phyloP scores from a whole-genome alignment of 2,888 invertebrate genomes.

The Drosophila stalkeri region DNA sequence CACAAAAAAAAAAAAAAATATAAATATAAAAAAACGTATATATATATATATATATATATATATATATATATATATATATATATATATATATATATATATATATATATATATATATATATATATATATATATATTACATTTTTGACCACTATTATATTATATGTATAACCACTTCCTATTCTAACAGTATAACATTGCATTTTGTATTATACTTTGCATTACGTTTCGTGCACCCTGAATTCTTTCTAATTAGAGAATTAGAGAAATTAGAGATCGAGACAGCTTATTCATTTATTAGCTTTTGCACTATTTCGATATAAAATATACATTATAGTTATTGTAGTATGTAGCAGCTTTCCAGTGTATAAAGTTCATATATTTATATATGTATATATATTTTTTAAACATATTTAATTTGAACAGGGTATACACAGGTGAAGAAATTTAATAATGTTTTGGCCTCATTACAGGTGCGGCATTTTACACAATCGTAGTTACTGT shows the following conservation, averaged over 20 bases:
- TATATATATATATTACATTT: no score
- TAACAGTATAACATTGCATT: background rate
- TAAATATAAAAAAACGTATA: no score
- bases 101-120: no score
- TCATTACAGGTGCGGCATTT: slow-evolving; percentile 62
- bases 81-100: no score
- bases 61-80: no score
- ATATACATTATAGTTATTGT: no score
- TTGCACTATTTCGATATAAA: background rate
- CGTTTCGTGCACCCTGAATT: background rate
- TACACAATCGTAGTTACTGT: slow-evolving; percentile 42
- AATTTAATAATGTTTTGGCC: slow-evolving; percentile 16
- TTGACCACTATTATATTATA: no score
- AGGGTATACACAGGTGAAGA: background rate
- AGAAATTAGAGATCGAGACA: background rate
- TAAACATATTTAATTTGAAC: background rate
- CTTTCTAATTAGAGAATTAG: no score
- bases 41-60: no score
- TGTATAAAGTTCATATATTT: background rate
- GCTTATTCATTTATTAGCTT: background rate
- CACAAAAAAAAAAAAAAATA: no score
- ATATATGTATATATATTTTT: background rate
- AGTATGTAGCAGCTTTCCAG: background rate
- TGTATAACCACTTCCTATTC: no score
- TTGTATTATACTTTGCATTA: background rate